Evolutionary conservation across 2,797 vertebrate species (phyloP), one percentile per base, ranked within the genome.

Genomic region (Hoplostethus atlanticus): DNA sequence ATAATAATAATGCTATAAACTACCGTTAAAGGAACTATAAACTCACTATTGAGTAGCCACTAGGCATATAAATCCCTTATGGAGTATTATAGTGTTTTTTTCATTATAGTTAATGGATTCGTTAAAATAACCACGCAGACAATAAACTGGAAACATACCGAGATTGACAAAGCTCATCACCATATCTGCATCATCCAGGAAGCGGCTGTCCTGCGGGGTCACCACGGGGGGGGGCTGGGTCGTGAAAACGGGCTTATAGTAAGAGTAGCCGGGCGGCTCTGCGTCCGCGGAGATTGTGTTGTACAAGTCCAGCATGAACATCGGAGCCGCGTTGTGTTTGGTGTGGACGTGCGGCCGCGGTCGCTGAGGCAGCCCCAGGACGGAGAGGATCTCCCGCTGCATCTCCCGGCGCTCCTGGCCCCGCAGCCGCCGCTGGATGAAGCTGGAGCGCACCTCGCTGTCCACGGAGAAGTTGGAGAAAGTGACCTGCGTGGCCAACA

Each of bases 261-360:
- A 95, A 4, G 96, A 95, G 79, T 92, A 95, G 8, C 95, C 80
- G 64, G 91, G 92, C 71, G 89, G 91, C 63, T 93, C 91, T 3
- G 93, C 68, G 76, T 96, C 95, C 36, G 94, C 92, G 31, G 96
- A 94, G 89, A 98, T 96, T 36, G 96, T 94, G 52, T 98, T 97
- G 93, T 99, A 99, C 61, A 99, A 90, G 91, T 99, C 97, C 94
- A 99, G 91, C 98, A 99, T 99, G 94, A 97, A 99, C 94, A 97
- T 95, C 64, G 98, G 98, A 15, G 98, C 98, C 5, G 98, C 96
- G 91, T 96, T 96, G 86, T 95, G 95, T 84, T 96, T 96, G 87
- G 96, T 94, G 85, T 95, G 94, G 80, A 96, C 91, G 75, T 95
- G 96, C 71, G 98, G 97, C 62, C 97, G 95, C 72, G 98, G 98